Base-by-base conservation (phyloP, 2,888 invertebrate species). In the Linyphia triangularis region DNA sequence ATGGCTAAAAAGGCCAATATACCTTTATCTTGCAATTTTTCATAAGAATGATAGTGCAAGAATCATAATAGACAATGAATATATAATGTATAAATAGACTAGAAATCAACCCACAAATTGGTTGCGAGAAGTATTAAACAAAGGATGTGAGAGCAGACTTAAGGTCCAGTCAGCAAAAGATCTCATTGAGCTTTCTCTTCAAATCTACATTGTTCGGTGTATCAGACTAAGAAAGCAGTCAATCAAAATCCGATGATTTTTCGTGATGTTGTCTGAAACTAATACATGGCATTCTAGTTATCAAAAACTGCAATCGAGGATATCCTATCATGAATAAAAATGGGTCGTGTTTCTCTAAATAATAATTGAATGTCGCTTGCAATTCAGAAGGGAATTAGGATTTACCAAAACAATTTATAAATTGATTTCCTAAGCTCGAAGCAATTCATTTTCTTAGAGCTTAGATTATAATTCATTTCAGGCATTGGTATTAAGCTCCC, bases 301-400 rank as follows among this genome's bases (percentile, higher is more conserved):
- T 73, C 33, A 22, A 59, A 73, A 40, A 59, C 57, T 51, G 57
- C 59, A 73, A 73, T 73, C 73, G 30, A 22, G 28, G 51, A 73
- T 57, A 73, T 73, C 51, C 28, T 57, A 73, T 73, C 51, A 59
- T 22, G 57, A 30, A 73, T 33, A 24, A 73, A 73, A 73, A 57
- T 73, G 26, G 59, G 73, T 59, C 73, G 73, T n/a, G n/a, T 22
- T 73, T 73, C 73, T 59, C 28, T 30, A 73, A 73, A 73, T 57
- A 73, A 59, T 73, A 51, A 30, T 59, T 43, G 10, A 59, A 19
- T 28, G 57, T 19, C 16, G 43, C 43, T 70, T 73, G 30, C 73
- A 30, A 30, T 30, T 73, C 73, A 30, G 19, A 43, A 28, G 28
- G 30, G 28, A 73, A 26, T n/a, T 24, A 33, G 26, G n/a, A 40